A percentile compares a stretch with the other conserved stretches of the same genome.
phyloP scores from a whole-genome alignment of 2,797 vertebrate species.

The Tenualosa ilisha region DNA sequence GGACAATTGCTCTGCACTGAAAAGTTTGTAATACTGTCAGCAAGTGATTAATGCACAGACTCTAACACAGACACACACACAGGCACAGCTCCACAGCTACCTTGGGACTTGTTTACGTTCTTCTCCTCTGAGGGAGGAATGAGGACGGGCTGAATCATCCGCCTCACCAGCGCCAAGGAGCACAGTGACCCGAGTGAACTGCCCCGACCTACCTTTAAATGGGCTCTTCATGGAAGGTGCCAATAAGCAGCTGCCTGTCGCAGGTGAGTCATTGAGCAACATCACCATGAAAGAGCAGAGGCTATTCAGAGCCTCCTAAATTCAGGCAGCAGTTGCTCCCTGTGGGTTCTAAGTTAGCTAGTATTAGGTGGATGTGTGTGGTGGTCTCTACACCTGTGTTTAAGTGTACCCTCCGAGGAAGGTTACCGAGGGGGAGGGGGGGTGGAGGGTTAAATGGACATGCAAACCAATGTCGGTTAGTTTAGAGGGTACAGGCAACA shows the following conservation, averaged over 20 bases:
- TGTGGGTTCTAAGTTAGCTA: too few relatives aligned
- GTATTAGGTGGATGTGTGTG: too few relatives aligned
- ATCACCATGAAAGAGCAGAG: neutral
- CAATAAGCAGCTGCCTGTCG: slow-evolving; percentile 39
- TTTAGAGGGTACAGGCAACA: too few relatives aligned
- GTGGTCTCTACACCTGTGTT: too few relatives aligned
- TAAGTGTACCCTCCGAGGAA: too few relatives aligned
- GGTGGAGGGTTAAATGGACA: too few relatives aligned
- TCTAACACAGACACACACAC: neutral
- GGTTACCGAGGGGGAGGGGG: too few relatives aligned
- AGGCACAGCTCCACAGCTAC: neutral
- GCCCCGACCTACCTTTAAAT: slow-evolving; percentile 18
- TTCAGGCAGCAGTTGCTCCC: neutral
- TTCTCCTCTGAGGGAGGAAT: neutral
- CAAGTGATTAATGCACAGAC: too few relatives aligned
- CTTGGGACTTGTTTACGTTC: neutral
- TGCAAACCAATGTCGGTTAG: too few relatives aligned
- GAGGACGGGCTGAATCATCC: neutral
- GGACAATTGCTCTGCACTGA: too few relatives aligned
- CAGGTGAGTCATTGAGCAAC: neutral
- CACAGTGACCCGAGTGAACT: neutral
- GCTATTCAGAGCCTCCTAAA: neutral
- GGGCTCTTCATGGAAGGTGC: neutral
- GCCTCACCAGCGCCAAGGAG: neutral
- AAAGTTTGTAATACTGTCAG: too few relatives aligned